Base-by-base conservation (phyloP, 2,888 invertebrate species). In the Cantharis rufa region DNA sequence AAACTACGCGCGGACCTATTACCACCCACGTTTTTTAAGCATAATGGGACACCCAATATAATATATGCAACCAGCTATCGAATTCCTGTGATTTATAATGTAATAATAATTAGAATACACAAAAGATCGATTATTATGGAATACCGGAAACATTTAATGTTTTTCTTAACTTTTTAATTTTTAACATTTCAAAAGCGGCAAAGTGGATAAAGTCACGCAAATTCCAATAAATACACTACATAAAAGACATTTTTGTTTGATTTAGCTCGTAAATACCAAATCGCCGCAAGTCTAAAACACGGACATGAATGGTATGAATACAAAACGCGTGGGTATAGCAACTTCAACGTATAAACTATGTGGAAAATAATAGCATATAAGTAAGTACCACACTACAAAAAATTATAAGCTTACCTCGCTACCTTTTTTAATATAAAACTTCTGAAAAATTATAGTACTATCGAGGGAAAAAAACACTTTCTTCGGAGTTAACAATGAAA, bases 321-420 rank as follows among this genome's bases (percentile, higher is more conserved):
- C 83, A 81, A 81, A 80, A 75, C 78, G 84, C 82, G 85, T 84
- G 84, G 84, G 84, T 77, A 48, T 48, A 77, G 83, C 80, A 80
- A 82, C 82, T 83, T 82, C 80, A 81, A 83, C 83, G 81, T 83
- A 84, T 84, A 84, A 84, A 83, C 81, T 81, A 82, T 81, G 81
- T 78, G 81, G 82, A 80, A 84, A 84, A 85, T 84, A 84, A 84
- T 84, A 83, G 83, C 83, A 81, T 82, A 81, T 84, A 84, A 84
- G 83, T 84, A 84, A 84, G 83, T 84, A 84, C 84, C 82, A 82
- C 82, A 81, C 21, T 5, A 66, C 48, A 48, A 48, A 48, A 48
- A 48, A 48, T 48, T 48, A 48, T 48, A 48, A 48, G n/a, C 48
- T 32, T n/a, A 48, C 48, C 48, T 48, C 48, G 48, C 48, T 48